Conservation (phyloP, 2,888 invertebrate genomes). For the Microplitis deprimator region DNA sequence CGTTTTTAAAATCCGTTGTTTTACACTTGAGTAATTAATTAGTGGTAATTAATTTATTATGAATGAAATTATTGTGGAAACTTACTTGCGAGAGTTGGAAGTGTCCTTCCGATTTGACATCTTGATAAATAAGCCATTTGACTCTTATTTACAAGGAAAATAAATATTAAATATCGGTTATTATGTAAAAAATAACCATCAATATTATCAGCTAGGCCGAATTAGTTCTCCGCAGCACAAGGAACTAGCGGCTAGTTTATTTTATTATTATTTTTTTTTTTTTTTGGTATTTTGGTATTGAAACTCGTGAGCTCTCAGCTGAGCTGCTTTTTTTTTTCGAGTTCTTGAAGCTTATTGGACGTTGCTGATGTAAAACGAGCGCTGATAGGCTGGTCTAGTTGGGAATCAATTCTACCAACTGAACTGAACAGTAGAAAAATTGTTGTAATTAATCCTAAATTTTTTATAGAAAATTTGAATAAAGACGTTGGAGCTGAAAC, state of each 20-base stretch:
- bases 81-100: slow-evolving; percentile 47
- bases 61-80: not conserved
- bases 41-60: not conserved
- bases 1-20: too few relatives aligned
- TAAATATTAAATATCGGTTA: slow-evolving; percentile 7
- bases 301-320: not conserved
- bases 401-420: not conserved
- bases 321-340: not conserved
- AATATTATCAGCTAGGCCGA: not conserved
- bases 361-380: not conserved
- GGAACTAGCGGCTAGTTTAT: too few relatives aligned
- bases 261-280: not conserved
- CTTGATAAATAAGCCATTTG: slow-evolving; percentile 48
- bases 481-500: too few relatives aligned
- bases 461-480: too few relatives aligned
- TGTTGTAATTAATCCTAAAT: not conserved
- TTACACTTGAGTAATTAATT: too few relatives aligned
- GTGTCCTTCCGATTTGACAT: slow-evolving; percentile 43
- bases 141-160: not conserved
- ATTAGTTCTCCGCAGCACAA: not conserved
- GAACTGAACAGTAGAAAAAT: not conserved
- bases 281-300: not conserved
- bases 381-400: not conserved
- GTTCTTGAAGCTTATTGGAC: not conserved
- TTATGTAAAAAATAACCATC: slow-evolving; percentile 33